These are phyloP conservation scores for Melanogrammus aeglefinus DNA, from an alignment of 2,797 vertebrate species.

Conservation along the genomic window DNA sequence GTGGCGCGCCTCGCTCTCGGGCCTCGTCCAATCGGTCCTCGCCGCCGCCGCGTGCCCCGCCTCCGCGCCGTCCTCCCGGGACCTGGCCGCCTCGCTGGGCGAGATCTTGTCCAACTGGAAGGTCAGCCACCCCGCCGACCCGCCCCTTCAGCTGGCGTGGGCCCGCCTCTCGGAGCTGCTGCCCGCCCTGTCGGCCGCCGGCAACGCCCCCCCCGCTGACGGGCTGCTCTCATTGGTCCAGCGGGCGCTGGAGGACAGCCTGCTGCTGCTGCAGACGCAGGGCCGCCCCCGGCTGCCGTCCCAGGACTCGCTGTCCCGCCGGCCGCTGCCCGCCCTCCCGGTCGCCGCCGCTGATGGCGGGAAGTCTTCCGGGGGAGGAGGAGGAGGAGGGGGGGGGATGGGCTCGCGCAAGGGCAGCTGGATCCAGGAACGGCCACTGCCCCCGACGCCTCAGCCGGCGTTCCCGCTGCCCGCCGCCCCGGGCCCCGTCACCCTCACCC, in stretches of 20 bases:
- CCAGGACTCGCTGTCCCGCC: slow-evolving; percentile 86
- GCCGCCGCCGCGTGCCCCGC: slow-evolving; percentile 49
- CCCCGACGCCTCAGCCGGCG: slow-evolving; percentile 79
- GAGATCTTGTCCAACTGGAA: slow-evolving; percentile 79
- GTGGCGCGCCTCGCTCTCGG: slow-evolving; percentile 69
- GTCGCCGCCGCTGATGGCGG: slow-evolving; percentile 64
- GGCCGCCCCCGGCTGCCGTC: slow-evolving; percentile 84
- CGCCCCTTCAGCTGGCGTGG: slow-evolving; percentile 75
- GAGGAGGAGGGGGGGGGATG: slow-evolving; percentile 69
- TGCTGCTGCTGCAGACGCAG: slow-evolving; percentile 70
- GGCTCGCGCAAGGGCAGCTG: slow-evolving; percentile 87
- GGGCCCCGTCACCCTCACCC: slow-evolving; percentile 55
- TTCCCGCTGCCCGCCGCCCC: slow-evolving; percentile 65
- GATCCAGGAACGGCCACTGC: slow-evolving; percentile 90
- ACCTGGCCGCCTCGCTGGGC: slow-evolving; percentile 72
- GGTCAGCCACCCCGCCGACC: slow-evolving; percentile 66
- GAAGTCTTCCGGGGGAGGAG: slow-evolving; percentile 58
- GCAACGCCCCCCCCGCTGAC: slow-evolving; percentile 66
- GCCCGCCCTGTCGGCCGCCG: slow-evolving; percentile 64
- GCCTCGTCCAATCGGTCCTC: slow-evolving; percentile 68
- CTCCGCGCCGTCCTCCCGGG: slow-evolving; percentile 60
- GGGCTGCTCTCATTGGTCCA: slow-evolving; percentile 69
- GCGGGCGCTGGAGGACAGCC: slow-evolving; percentile 75
- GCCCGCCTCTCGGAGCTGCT: slow-evolving; percentile 74
- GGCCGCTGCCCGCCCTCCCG: slow-evolving; percentile 85